Conservation (phyloP, 2,888 invertebrate genomes). For the Petrolisthes manimaculis region DNA sequence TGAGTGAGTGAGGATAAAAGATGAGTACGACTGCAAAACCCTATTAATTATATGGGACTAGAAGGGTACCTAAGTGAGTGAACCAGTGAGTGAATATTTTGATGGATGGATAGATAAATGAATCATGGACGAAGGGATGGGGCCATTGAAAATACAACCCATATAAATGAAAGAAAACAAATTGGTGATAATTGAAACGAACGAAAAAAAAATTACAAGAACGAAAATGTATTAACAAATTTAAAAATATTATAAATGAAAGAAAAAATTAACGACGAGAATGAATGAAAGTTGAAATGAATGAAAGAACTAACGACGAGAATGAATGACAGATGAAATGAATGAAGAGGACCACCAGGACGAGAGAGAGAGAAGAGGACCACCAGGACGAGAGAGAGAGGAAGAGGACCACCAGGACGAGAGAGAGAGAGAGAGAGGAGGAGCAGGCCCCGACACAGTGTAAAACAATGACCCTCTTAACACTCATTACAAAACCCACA, state of each 20-base stretch:
- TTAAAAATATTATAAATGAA: neutral
- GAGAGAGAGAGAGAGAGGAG: neutral
- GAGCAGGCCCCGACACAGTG: too few relatives aligned
- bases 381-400: neutral
- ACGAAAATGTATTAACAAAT: neutral
- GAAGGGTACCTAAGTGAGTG: neutral
- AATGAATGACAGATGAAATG: neutral
- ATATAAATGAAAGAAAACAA: neutral
- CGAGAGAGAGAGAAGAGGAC: neutral
- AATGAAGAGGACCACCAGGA: neutral
- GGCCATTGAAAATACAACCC: neutral
- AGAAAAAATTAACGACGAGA: neutral
- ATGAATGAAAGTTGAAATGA: neutral
- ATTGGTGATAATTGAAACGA: too few relatives aligned
- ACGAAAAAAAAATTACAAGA: neutral
- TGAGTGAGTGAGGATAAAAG: too few relatives aligned
- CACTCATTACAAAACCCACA: too few relatives aligned
- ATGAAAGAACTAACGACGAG: neutral
- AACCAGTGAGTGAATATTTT: too few relatives aligned
- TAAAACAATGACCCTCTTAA: too few relatives aligned
- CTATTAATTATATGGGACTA: neutral
- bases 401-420: neutral
- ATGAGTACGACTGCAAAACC: too few relatives aligned
- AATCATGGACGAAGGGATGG: too few relatives aligned
- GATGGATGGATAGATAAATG: neutral